Evolutionary conservation across 2,888 invertebrate species (phyloP), one percentile per base, ranked within the genome.

Genomic region (Yponomeuta malinellus): DNA sequence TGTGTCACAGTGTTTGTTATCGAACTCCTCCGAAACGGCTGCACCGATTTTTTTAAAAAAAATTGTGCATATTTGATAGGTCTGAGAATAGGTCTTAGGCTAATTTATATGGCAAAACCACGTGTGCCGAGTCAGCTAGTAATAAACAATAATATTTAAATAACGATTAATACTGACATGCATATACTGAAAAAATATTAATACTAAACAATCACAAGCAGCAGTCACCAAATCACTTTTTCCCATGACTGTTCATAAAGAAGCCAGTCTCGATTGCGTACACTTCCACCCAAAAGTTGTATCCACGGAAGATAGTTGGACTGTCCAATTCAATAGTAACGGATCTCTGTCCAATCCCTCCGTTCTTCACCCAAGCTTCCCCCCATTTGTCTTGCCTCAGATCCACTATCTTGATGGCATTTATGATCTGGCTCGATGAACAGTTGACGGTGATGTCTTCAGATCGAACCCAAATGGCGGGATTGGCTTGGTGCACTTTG

Each of bases 271-370:
- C 76, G 9, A 85, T 81, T 1, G 85, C 86, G 71, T 84, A 90
- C 52, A 89, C 84, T 76, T 89, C 82, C 15, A 90, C 85, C 80
- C 82, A 83, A 73, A 90, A 90, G 72, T 87, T 87, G 64, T 84
- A 87, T 0, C 89, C 90, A 9, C 88, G 76, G 2, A 90, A 83
- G 1, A 86, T 76, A 15, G 80, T 81, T 0, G 89, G 88, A 71
- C 89, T 87, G 31, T 86, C 79, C 73, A 90, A 70, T 71, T 87
- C 87, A 2, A 90, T 81, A 0, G 81, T 85, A 1, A 88, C 89
- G 71, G 72, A 84, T 6, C 77, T 83, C 72, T 83, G 78, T 0
- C 89, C 89, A 15, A 90, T 83, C 0, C 90, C 90, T 2, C 90
- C 90, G 2, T 73, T 76, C 71, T 83, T 85, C 6, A 90, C 72